Base-by-base conservation (phyloP, 2,797 vertebrate genomes). In the Siniperca scherzeri region DNA sequence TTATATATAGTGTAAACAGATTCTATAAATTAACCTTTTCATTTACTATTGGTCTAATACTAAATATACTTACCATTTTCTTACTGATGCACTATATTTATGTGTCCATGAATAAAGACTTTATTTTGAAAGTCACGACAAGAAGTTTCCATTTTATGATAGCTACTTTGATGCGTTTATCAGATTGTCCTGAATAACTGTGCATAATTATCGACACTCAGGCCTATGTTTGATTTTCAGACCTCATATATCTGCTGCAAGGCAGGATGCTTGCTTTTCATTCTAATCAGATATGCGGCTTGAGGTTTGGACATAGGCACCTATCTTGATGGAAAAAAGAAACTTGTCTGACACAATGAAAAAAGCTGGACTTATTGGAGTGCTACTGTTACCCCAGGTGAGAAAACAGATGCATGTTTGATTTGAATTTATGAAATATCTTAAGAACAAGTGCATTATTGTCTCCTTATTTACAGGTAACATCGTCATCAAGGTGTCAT, bases 401-500 rank as follows among this genome's bases (percentile, higher is more conserved):
- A 92, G 82, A 53, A 42, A 65, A 61, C 3, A 21, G 1, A 44
- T 30, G 7, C 30, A 53, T 57, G 25, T 30, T 87, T 90, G 82
- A 40, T 53, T 56, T 36, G 0, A 50, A 70, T 77, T 0, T 19
- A 14, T 57, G 7, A 5, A 22, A 50, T n/a, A 64, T 40, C 0
- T 38, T 21, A 4, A 52, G 4, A 46, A 17, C 3, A 61, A 42
- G 13, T 57, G 11, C 6, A 46, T 25, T 12, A 21, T 40, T 62
- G 13, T 21, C 0, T 71, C 78, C 56, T 44, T 80, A 74, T 71
- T 80, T 88, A 4, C 84, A 97, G 97, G 91, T 75, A 6, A 88
- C 88, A 36, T 83, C 61, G 2, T 88, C 77, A 10, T 71, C 93
- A 5, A 59, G 94, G 65, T 97, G 97, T 36, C 94, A 96, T 21